Base-by-base conservation (phyloP, 2,888 invertebrate species). In the Drosophila meridiana region DNA sequence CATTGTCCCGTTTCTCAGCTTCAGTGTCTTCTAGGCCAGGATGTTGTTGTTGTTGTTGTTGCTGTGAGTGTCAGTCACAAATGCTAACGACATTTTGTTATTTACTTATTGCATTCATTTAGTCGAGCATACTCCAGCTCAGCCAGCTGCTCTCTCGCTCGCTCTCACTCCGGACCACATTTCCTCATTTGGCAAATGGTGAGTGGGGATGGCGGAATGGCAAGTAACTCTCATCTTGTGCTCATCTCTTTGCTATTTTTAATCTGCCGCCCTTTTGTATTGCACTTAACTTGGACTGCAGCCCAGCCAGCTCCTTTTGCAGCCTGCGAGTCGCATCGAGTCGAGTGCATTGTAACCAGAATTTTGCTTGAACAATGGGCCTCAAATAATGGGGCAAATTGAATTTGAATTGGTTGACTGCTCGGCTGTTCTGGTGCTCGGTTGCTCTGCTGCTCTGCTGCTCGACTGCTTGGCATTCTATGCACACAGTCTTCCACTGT, bases 321-420 rank as follows among this genome's bases (percentile, higher is more conserved):
- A 67, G 66, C 63, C 42, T 48, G 30, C 53, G 64, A 55, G 34
- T 43, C 50, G 61, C 48, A 45, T 32, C 53, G 59, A 53, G 57
- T 52, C 28, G 80, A 77, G 66, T 74, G 80, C 80, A 80, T 77
- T 80, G 80, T 71, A 80, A 69, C 74, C 73, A 74, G 78, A 77
- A 80, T 76, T 85, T 79, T 53, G 80, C 69, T 77, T 82, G 77
- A 82, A 91, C 91, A 91, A 91, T 91, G 90, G 70, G 88, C 82
- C 89, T 85, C 82, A 76, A 79, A 92, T 91, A 91, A 92, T 90
- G 83, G 90, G 74, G 85, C 87, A 92, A 91, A 92, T 91, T 91
- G 92, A 92, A 91, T 91, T 91, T 91, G 91, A 92, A 91, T 91
- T 92, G 92, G 84, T 87, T 85, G 81, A 71, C 74, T 83, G 76